Evolutionary conservation across 2,797 vertebrate genomes (phyloP).

Genomic region (Meriones psammophilus): DNA sequence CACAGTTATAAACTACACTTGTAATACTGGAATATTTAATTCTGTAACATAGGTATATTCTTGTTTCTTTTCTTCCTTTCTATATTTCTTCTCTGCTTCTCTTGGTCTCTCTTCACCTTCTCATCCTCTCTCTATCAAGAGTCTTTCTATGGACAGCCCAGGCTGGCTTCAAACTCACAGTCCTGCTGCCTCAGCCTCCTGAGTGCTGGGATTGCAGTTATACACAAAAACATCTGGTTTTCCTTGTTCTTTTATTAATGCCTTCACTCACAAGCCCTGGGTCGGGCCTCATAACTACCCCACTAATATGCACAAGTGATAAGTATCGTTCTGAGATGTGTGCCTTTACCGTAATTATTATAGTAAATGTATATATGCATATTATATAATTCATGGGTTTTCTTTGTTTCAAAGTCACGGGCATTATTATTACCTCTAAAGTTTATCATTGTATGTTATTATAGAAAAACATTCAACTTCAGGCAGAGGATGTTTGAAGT

Average conservation of each 20-base stretch:
- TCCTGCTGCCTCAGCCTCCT: background rate
- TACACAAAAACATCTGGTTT: background rate
- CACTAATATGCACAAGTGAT: background rate
- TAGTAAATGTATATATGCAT: too few species aligned
- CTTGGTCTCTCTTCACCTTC: background rate
- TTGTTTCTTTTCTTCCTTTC: background rate
- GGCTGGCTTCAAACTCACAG: background rate
- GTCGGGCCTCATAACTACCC: background rate
- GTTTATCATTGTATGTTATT: background rate
- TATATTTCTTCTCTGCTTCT: background rate
- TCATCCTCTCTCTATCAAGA: background rate
- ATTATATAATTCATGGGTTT: background rate
- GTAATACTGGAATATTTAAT: background rate
- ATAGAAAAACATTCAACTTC: constrained; percentile 6
- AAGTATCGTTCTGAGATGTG: background rate
- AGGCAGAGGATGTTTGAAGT: background rate
- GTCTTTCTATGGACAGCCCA: background rate
- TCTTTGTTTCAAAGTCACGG: background rate
- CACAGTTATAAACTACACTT: background rate
- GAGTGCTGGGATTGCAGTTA: background rate
- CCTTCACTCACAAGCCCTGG: background rate
- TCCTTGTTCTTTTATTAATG: background rate
- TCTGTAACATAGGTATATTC: background rate
- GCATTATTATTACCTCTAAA: background rate
- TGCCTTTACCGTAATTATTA: background rate